These are phyloP conservation scores for Danaus melanippus DNA, from an alignment of 1,140 invertebrate genomes.

Conservation along the genomic window DNA sequence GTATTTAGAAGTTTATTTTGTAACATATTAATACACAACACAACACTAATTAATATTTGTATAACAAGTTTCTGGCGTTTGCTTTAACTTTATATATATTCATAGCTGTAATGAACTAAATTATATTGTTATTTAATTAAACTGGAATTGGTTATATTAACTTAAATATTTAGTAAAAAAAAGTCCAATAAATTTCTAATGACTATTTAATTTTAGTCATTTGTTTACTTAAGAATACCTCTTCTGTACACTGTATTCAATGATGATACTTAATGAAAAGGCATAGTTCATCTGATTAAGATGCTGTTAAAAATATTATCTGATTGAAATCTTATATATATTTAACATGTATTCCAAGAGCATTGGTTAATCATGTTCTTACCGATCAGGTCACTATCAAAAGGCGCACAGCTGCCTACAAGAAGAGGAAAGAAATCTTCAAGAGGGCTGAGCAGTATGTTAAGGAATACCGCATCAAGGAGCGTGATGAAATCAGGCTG, in stretches of 20 bases:
- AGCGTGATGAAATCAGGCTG: slow-evolving; percentile 88
- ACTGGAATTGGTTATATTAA: too few relatives aligned
- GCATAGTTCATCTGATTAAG: slow-evolving; percentile 64
- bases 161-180: too few relatives aligned
- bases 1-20: slow-evolving; percentile 31
- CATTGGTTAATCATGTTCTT: too few relatives aligned
- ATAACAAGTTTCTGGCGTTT: too few relatives aligned
- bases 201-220: not conserved
- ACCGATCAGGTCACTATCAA: slow-evolving; percentile 67
- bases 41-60: too few relatives aligned
- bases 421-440: slow-evolving; percentile 83
- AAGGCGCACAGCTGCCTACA: slow-evolving; percentile 74
- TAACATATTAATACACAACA: too few relatives aligned
- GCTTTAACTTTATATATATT: too few relatives aligned
- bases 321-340: slow-evolving; percentile 20
- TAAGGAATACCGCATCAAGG: slow-evolving; percentile 90
- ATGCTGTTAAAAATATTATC: slow-evolving; percentile 47
- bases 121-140: too few relatives aligned
- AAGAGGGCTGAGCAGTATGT: slow-evolving; percentile 97
- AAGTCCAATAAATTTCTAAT: not conserved
- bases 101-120: too few relatives aligned
- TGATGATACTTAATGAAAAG: slow-evolving; percentile 54
- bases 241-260: slow-evolving; percentile 8
- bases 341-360: not conserved
- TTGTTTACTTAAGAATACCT: not conserved